A percentile compares a stretch with the other conserved stretches of the same genome.
Conservation (phyloP, 2,797 vertebrate species). For the Eurystomus glaucurus region DNA sequence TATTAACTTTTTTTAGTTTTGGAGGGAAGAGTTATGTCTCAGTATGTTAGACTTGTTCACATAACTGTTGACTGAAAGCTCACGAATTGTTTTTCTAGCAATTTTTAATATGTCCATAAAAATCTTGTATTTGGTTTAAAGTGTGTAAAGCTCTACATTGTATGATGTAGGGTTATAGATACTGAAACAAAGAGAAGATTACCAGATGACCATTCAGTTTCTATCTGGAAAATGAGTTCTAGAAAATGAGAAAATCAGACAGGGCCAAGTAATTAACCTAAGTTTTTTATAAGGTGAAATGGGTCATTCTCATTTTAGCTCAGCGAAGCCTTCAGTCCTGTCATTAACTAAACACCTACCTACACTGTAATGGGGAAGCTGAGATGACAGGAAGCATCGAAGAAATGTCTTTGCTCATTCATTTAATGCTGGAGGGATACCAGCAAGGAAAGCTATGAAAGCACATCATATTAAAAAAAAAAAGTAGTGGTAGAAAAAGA, state of each 20-base stretch:
- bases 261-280: slow-evolving; percentile 67
- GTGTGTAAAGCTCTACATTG: background rate
- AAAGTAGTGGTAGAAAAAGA: background rate
- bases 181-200: background rate
- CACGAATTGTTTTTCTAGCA: background rate
- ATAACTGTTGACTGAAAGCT: background rate
- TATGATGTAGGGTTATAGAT: background rate
- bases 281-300: slow-evolving; percentile 19
- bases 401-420: background rate
- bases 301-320: slow-evolving; percentile 13
- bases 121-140: background rate
- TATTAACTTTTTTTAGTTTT: background rate
- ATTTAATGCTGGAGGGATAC: background rate
- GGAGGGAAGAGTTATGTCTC: background rate
- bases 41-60: background rate
- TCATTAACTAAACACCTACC: slow-evolving; percentile 28
- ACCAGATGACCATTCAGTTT: slow-evolving; percentile 2
- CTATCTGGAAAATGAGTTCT: slow-evolving; percentile 49
- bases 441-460: background rate
- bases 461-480: background rate
- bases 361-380: background rate
- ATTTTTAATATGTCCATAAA: background rate
- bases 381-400: background rate
- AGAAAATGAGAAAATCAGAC: slow-evolving; percentile 57
- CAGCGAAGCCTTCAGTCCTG: background rate